Evolutionary conservation across 2,888 invertebrate genomes (phyloP).

Genomic region (Nemapogon koenigi): DNA sequence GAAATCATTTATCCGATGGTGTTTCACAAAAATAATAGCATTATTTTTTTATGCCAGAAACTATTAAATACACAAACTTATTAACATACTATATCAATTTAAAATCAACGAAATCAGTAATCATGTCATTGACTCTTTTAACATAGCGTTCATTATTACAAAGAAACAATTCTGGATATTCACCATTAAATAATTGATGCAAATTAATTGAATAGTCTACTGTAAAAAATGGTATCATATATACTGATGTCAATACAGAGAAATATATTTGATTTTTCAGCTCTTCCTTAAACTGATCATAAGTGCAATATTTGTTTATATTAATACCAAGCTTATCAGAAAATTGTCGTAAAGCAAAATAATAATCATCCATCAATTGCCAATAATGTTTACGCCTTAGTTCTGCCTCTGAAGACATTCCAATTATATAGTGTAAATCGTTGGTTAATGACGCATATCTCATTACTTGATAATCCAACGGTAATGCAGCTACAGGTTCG

Average conservation of each 20-base stretch:
- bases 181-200: background rate
- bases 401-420: background rate
- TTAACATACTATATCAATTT: no score
- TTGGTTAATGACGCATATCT: slow-evolving; percentile 4
- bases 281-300: slow-evolving; percentile 4
- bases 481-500: background rate
- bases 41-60: no score
- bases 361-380: slow-evolving; percentile 4
- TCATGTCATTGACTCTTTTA: background rate
- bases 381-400: slow-evolving; percentile 3
- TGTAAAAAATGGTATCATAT: background rate
- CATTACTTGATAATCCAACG: slow-evolving; percentile 2
- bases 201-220: background rate
- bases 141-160: background rate
- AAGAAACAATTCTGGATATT: background rate
- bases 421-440: background rate
- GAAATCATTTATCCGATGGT: no score
- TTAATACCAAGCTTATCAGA: background rate
- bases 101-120: slow-evolving; percentile 5
- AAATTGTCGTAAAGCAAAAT: background rate
- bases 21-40: no score
- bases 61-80: no score
- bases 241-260: background rate
- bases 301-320: slow-evolving; percentile 5
- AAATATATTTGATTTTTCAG: slow-evolving; percentile 1